A percentile compares a stretch with the other conserved stretches of the same genome.
Conservation (phyloP, 2,113 vertebrate species). For the Microcebus tavaratra region DNA sequence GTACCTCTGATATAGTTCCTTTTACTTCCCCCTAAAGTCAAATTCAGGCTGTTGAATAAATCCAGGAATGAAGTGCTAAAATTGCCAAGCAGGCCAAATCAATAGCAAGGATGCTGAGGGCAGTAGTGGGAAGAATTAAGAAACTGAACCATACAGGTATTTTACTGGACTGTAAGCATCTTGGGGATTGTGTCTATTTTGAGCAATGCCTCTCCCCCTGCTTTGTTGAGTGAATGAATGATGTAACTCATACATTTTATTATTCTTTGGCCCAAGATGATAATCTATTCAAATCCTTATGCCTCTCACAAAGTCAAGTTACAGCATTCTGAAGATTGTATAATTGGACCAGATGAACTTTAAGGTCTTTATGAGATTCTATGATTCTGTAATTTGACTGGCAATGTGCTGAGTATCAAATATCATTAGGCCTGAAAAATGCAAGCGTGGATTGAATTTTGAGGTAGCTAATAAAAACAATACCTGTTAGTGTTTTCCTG, state of each 20-base stretch:
- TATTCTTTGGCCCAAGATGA: not conserved
- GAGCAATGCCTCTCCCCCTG: too few species aligned
- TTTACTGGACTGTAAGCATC: not conserved
- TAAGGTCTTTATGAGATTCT: not conserved
- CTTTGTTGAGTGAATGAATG: not conserved
- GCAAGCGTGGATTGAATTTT: slow-evolving; percentile 13
- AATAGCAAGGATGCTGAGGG: not conserved
- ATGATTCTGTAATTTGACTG: not conserved
- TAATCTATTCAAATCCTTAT: not conserved
- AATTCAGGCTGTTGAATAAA: not conserved
- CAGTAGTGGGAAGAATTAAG: not conserved
- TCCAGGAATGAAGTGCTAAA: not conserved
- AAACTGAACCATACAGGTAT: not conserved
- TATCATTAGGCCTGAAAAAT: slow-evolving; percentile 4
- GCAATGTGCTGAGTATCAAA: slow-evolving; percentile 27
- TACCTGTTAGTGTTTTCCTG: not conserved
- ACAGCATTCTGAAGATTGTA: not conserved
- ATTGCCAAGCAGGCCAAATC: slow-evolving; percentile 15
- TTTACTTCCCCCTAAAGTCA: slow-evolving; percentile 24
- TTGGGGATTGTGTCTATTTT: not conserved
- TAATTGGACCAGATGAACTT: not conserved
- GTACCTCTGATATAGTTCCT: not conserved
- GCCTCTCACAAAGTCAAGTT: not conserved
- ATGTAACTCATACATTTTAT: not conserved
- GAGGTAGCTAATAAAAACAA: not conserved